These are phyloP conservation scores for Heliconius hortense DNA, from an alignment of 2,888 invertebrate genomes.

Conservation along the genomic window DNA sequence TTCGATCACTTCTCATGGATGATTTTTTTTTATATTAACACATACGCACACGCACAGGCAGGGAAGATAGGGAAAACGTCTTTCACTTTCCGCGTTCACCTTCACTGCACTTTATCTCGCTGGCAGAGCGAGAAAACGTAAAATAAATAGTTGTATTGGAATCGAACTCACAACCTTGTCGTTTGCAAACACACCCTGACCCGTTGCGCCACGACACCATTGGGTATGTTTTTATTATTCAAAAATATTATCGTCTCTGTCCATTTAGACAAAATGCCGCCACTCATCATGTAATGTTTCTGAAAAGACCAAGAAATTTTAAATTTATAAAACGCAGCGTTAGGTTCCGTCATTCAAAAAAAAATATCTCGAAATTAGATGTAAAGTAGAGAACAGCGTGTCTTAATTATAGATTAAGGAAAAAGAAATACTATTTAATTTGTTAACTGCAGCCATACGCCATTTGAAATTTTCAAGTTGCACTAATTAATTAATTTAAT, in stretches of 20 bases:
- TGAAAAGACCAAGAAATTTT: not conserved
- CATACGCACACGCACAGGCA: too few relatives aligned
- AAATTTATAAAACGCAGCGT: not conserved
- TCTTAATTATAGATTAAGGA: not conserved
- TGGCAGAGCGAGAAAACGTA: too few relatives aligned
- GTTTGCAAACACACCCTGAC: too few relatives aligned
- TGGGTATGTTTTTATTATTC: not conserved
- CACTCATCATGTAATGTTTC: not conserved
- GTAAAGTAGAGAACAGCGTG: too few relatives aligned
- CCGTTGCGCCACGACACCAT: too few relatives aligned
- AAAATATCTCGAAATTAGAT: too few relatives aligned
- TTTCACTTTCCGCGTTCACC: too few relatives aligned
- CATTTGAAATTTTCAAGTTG: not conserved
- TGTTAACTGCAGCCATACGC: not conserved
- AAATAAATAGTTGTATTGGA: not conserved
- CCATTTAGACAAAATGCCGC: not conserved
- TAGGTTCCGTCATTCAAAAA: not conserved
- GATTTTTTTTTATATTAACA: too few relatives aligned
- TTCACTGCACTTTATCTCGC: too few relatives aligned
- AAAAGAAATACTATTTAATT: not conserved
- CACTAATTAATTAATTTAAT: conserved; percentile 6
- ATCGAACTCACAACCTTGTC: not conserved
- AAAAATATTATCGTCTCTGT: not conserved
- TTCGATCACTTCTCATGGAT: too few relatives aligned
- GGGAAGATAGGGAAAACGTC: too few relatives aligned